phyloP scores from a whole-genome alignment of 2,797 vertebrate genomes.

The Hydrocynus forskahlii region DNA sequence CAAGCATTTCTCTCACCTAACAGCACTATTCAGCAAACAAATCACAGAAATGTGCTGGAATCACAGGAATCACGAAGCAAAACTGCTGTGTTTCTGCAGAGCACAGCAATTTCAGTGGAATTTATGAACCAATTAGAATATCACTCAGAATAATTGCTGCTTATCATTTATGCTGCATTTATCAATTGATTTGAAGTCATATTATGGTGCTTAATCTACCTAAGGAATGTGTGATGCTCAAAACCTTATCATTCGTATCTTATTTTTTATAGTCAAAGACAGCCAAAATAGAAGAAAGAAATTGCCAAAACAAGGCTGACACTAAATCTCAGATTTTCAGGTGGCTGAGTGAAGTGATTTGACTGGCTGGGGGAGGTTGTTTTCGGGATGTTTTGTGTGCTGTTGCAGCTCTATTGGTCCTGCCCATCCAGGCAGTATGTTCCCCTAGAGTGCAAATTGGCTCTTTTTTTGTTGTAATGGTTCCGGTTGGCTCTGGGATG shows the following conservation, averaged over 20 bases:
- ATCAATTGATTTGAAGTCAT: not conserved
- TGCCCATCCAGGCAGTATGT: not conserved
- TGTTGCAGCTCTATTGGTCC: not conserved
- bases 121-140: not conserved
- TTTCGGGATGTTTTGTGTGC: not conserved
- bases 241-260: slow-evolving; percentile 21
- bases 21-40: slow-evolving; percentile 3
- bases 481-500: not conserved
- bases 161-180: not conserved
- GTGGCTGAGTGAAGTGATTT: not conserved
- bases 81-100: not conserved
- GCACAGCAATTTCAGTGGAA: not conserved
- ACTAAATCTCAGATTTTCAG: not conserved
- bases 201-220: too few species aligned
- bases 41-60: not conserved
- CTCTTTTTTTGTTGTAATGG: not conserved
- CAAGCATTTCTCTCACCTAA: not conserved
- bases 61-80: not conserved
- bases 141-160: not conserved
- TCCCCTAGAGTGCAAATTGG: not conserved
- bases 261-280: not conserved
- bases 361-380: not conserved
- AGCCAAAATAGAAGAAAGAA: not conserved
- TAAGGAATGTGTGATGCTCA: not conserved
- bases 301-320: not conserved